phyloP scores from a whole-genome alignment of 2,797 vertebrate genomes.

The Rhinella marina region DNA sequence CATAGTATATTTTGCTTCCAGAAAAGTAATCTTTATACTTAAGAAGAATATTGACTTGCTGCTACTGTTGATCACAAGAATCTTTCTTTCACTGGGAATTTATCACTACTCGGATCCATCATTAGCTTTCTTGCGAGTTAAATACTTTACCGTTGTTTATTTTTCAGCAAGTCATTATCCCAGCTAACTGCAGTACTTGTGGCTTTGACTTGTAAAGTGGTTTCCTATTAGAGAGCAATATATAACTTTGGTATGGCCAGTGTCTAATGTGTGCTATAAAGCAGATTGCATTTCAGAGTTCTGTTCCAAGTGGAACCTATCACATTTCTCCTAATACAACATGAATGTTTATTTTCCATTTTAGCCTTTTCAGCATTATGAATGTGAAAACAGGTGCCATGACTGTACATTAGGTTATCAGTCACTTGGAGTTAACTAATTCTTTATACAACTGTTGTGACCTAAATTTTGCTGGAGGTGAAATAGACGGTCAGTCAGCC shows the following conservation, averaged over 20 bases:
- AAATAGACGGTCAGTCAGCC: not conserved
- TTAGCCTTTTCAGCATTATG: constrained; percentile 53
- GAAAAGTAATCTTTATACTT: not conserved
- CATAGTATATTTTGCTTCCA: not conserved
- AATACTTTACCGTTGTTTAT: not conserved
- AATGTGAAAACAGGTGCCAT: constrained; percentile 41
- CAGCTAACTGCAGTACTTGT: not conserved
- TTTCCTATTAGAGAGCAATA: constrained; percentile 17
- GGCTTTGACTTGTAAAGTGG: not conserved
- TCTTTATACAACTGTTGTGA: not conserved
- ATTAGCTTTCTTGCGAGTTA: not conserved
- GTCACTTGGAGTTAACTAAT: not conserved
- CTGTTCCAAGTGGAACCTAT: constrained; percentile 25
- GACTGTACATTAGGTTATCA: constrained; percentile 11
- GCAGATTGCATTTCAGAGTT: not conserved
- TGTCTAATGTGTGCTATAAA: not conserved
- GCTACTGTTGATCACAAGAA: constrained; percentile 1
- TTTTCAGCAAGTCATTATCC: not conserved
- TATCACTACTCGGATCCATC: not conserved
- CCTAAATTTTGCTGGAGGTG: not conserved
- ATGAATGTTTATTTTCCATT: constrained; percentile 52
- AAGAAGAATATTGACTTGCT: constrained; percentile 6
- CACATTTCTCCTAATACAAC: constrained; percentile 50
- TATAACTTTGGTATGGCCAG: constrained; percentile 22
- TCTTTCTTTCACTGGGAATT: not conserved